Percentiles rank a stretch among this genome's conserved stretches.
These are phyloP conservation scores for Psittacula derbiana DNA, from an alignment of 2,797 vertebrate species.

Conservation along the genomic window DNA sequence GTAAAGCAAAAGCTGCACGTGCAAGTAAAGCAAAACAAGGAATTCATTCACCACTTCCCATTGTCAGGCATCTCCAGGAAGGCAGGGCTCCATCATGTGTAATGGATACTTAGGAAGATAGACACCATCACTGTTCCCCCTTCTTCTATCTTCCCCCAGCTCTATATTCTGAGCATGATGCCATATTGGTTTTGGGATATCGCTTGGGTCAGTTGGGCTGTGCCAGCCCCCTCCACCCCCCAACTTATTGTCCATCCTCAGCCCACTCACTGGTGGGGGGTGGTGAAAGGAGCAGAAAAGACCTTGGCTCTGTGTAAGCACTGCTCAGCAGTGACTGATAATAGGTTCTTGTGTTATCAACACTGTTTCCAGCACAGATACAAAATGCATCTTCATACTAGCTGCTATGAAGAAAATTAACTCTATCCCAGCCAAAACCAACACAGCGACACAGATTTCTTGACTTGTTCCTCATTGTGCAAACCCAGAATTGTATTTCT, in stretches of 20 bases:
- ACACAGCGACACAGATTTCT: background rate
- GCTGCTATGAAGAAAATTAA: background rate
- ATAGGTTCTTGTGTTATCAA: background rate
- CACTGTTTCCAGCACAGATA: background rate
- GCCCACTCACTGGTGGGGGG: background rate
- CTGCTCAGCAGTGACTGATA: background rate
- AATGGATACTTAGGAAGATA: background rate
- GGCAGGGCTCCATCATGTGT: background rate
- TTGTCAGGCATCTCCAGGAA: background rate
- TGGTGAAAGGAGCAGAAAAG: background rate
- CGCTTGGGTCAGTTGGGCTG: background rate
- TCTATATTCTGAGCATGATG: background rate
- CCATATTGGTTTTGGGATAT: background rate
- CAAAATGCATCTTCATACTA: background rate
- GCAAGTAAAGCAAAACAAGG: background rate
- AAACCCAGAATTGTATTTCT: background rate
- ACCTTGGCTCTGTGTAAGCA: background rate
- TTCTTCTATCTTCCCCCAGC: background rate
- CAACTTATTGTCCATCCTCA: background rate
- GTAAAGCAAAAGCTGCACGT: background rate
- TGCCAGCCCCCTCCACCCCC: background rate
- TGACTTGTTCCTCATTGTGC: background rate
- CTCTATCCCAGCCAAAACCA: background rate
- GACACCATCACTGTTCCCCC: background rate
- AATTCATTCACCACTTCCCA: background rate